Percentiles rank a stretch among this genome's conserved stretches.
phyloP scores from a whole-genome alignment of 2,888 invertebrate genomes.

The Gonocerus acuteangulatus region DNA sequence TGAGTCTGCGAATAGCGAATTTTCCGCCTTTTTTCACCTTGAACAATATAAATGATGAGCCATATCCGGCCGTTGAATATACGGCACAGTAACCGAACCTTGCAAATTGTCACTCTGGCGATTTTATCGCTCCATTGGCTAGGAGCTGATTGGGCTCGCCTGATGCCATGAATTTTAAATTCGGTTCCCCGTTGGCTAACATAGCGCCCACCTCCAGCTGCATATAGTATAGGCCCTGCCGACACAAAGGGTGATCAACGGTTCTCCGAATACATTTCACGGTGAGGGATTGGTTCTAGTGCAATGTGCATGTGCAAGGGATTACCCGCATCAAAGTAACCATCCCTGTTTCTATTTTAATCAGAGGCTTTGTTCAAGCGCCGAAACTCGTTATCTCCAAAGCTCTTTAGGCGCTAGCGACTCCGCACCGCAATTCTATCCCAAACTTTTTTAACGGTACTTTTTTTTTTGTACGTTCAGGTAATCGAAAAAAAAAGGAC shows the following conservation, averaged over 20 bases:
- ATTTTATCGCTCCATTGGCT: not conserved
- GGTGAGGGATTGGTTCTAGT: not conserved
- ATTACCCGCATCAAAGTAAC: slow-evolving; percentile 1
- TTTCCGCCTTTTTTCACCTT: too few species aligned
- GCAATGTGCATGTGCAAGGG: not conserved
- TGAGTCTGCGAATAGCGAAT: too few species aligned
- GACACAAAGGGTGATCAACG: slow-evolving; percentile 1
- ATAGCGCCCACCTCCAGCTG: not conserved
- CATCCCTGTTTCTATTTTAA: not conserved
- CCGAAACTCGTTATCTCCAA: slow-evolving; percentile 1
- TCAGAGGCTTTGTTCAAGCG: not conserved
- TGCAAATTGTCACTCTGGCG: not conserved
- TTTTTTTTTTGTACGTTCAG: too few species aligned
- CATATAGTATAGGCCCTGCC: too few species aligned
- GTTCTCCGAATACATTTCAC: not conserved
- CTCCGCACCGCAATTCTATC: too few species aligned
- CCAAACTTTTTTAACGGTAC: too few species aligned
- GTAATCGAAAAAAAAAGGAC: too few species aligned
- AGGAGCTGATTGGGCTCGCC: not conserved
- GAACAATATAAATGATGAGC: too few species aligned
- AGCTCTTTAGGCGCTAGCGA: too few species aligned
- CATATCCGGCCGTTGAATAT: too few species aligned
- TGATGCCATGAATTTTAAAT: not conserved
- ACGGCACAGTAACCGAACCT: not conserved
- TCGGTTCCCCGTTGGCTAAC: not conserved